Percentiles rank a stretch among this genome's conserved stretches.
Evolutionary conservation across 2,113 vertebrate species (phyloP).

Genomic region (Cranoglanis bouderius): DNA sequence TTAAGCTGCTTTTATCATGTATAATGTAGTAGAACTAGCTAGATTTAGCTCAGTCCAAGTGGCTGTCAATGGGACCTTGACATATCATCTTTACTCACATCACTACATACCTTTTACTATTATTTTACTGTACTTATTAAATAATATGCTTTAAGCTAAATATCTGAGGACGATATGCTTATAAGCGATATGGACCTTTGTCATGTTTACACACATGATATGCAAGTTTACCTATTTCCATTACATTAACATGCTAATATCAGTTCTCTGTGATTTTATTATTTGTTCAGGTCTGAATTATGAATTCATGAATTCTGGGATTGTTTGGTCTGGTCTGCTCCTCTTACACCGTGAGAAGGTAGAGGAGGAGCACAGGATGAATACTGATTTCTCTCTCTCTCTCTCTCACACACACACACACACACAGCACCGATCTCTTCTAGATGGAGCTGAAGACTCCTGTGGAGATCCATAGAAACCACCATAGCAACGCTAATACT

Average conservation of each 20-base stretch:
- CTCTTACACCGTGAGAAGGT: conserved; percentile 46
- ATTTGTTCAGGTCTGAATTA: conserved; percentile 11
- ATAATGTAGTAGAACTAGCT: background rate
- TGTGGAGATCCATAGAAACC: conserved; percentile 46
- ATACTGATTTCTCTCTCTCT: conserved; percentile 46
- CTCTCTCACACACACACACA: conserved; percentile 6
- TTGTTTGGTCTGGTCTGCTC: conserved; percentile 34
- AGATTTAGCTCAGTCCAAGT: background rate
- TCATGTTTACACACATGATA: background rate
- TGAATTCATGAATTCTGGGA: conserved; percentile 12
- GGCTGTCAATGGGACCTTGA: background rate
- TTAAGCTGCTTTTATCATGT: background rate
- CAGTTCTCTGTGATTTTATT: background rate
- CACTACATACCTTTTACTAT: background rate
- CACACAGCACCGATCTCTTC: conserved; percentile 3
- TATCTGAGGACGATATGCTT: background rate
- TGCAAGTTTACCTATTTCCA: background rate
- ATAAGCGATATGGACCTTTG: background rate
- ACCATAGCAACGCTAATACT: conserved; percentile 48
- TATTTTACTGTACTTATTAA: background rate
- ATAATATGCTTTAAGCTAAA: background rate
- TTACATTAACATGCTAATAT: background rate
- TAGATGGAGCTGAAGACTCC: conserved; percentile 39
- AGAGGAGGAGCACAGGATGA: conserved; percentile 37
- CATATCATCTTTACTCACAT: background rate